Conservation (phyloP, 2,888 invertebrate species). For the Idaea biselata region DNA sequence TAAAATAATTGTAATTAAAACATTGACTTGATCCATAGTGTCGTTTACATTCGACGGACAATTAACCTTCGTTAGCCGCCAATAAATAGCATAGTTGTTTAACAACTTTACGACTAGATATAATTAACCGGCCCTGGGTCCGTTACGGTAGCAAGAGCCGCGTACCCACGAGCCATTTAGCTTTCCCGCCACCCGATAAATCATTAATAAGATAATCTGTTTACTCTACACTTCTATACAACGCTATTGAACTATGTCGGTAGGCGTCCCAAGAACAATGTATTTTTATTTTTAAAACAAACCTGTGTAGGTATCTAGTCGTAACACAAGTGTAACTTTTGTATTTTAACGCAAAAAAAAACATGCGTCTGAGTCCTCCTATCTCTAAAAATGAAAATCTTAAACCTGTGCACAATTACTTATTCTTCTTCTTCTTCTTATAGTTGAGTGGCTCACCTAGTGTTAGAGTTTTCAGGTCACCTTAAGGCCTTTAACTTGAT, state of each 20-base stretch:
- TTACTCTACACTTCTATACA: conserved; percentile 18
- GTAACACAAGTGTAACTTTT: too few species aligned
- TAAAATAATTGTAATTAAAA: conserved; percentile 26
- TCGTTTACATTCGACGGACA: conserved; percentile 47
- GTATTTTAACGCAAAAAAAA: too few species aligned
- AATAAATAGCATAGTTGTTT: conserved; percentile 64
- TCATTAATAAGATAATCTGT: conserved; percentile 35
- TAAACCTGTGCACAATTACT: too few species aligned
- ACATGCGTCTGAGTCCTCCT: too few species aligned
- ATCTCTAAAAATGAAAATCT: too few species aligned
- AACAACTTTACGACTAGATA: conserved; percentile 61
- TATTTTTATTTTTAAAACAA: too few species aligned
- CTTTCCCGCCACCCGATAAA: conserved; percentile 44
- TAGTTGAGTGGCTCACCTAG: too few species aligned
- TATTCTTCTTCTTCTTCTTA: too few species aligned
- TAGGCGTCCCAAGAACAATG: neutral
- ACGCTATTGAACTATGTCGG: neutral
- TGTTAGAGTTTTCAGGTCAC: too few species aligned
- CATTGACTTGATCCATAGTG: conserved; percentile 31
- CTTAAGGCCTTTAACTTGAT: too few species aligned
- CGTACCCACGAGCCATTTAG: conserved; percentile 39
- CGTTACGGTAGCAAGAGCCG: conserved; percentile 59
- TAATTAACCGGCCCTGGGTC: conserved; percentile 59
- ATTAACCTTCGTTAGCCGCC: conserved; percentile 66
- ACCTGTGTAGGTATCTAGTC: too few species aligned